Evolutionary conservation across 2,888 invertebrate genomes (phyloP).

Genomic region (Cephonodes hylas): DNA sequence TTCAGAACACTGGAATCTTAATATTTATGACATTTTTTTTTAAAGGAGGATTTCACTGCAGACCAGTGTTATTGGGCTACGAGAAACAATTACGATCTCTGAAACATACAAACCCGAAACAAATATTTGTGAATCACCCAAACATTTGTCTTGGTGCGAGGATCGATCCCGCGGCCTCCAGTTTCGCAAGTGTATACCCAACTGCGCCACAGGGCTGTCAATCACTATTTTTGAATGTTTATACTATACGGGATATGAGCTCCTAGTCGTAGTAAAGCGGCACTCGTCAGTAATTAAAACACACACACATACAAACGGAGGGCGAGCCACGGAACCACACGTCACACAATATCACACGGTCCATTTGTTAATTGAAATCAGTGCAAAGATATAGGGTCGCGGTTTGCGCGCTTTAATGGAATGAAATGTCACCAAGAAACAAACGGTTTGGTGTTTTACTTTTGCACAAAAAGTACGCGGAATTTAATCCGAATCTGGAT

Average conservation of each 20-base stretch:
- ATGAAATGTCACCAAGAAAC: slow-evolving; percentile 8
- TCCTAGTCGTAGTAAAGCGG: slow-evolving; percentile 6
- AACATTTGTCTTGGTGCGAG: no score
- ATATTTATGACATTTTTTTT: no score
- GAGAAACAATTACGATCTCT: no score
- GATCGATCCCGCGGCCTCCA: no score
- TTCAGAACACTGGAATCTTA: no score
- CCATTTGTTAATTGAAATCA: slow-evolving; percentile 52
- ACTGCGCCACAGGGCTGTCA: no score
- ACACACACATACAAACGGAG: slow-evolving; percentile 20
- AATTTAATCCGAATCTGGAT: not conserved
- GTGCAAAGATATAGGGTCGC: slow-evolving; percentile 25
- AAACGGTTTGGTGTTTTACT: not conserved
- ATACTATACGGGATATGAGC: not conserved
- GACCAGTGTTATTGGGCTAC: no score
- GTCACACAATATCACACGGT: slow-evolving; percentile 20
- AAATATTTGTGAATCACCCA: no score
- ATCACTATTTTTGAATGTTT: no score
- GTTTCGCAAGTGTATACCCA: no score
- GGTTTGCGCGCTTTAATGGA: slow-evolving; percentile 10
- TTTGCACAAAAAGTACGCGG: not conserved
- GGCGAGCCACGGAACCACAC: slow-evolving; percentile 2
- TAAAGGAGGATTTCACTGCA: no score
- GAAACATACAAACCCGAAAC: no score
- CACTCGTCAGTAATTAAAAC: slow-evolving; percentile 39